Percentiles rank a stretch among this genome's conserved stretches.
phyloP scores from a whole-genome alignment of 2,888 invertebrate genomes.

The Luffia ferchaultella region DNA sequence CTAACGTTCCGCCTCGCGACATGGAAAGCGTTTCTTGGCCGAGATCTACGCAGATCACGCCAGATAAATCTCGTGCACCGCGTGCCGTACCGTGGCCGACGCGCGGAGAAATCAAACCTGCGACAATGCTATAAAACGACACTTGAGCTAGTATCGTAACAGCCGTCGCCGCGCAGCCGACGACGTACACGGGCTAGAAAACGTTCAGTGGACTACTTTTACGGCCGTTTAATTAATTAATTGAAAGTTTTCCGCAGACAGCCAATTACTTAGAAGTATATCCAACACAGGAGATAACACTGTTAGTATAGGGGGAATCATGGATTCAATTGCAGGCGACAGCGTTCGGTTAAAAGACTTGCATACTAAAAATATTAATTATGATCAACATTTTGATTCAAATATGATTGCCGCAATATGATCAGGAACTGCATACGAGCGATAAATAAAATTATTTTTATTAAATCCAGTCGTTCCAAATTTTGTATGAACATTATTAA shows the following conservation, averaged over 20 bases:
- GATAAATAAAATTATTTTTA: too few species aligned
- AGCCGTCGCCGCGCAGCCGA: not conserved
- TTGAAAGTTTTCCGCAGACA: not conserved
- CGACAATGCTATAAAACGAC: not conserved
- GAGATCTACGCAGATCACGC: conserved; percentile 35
- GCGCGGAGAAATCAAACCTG: conserved; percentile 24
- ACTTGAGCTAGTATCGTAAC: not conserved
- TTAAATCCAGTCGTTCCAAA: too few species aligned
- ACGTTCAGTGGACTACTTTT: not conserved
- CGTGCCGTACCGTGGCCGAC: conserved; percentile 24
- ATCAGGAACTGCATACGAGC: too few species aligned
- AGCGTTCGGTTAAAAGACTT: too few species aligned
- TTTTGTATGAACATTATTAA: too few species aligned
- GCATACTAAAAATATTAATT: too few species aligned
- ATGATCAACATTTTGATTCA: too few species aligned
- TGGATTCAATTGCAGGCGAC: too few species aligned
- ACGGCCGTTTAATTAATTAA: not conserved
- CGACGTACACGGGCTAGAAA: not conserved
- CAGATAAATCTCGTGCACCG: conserved; percentile 33
- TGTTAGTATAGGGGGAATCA: too few species aligned
- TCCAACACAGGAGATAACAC: too few species aligned
- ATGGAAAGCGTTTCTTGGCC: conserved; percentile 45
- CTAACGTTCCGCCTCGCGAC: conserved; percentile 44
- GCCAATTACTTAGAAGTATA: too few species aligned
- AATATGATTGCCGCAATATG: too few species aligned